Base-by-base conservation (phyloP, 2,113 vertebrate species). In the Larimichthys polyactis region DNA sequence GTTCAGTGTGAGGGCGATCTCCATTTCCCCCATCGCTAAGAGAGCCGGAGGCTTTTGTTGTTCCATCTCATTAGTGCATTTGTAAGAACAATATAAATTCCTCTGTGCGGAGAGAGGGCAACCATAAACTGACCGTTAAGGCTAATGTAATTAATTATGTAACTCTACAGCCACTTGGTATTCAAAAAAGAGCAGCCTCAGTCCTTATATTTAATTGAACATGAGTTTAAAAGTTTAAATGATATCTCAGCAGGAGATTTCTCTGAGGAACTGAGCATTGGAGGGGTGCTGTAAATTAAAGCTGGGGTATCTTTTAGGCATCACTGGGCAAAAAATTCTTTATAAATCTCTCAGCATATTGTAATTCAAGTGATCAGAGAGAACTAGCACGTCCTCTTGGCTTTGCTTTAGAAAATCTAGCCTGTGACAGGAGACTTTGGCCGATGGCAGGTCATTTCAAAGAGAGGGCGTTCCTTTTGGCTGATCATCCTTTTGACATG, bases 161-260 rank as follows among this genome's bases (percentile, higher is more conserved):
- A 55, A 48, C 63, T 52, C 49, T 32, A 24, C 58, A 22, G 44
- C 52, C 44, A 55, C 57, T 75, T 65, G 69, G 44, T 51, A 74
- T 82, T 82, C 48, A 74, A 44, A 64, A 40, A 69, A 10, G 15
- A 55, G 57, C 36, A 5, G 57, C 16, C 57, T 62, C 48, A 51
- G 27, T 71, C 16, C 54, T 16, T 27, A 14, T 29, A 24, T 66
- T 80, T 71, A 59, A 81, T 55, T 77, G 48, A 66, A 68, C 54
- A 57, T 3, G 54, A 68, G 63, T 78, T 69, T 79, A 70, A 79
- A 74, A 36, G 51, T 79, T 82, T 70, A 48, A 75, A 57, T 71
- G 71, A 62, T 29, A 65, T 52, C 40, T 48, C 43, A 32, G 57
- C 32, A 6, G 64, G 51, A 57, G 55, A 78, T 68, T 43, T 75